Evolutionary conservation across 2,113 vertebrate genomes (phyloP), one percentile per base, ranked within the genome.

Genomic region (Nettapus auritus): DNA sequence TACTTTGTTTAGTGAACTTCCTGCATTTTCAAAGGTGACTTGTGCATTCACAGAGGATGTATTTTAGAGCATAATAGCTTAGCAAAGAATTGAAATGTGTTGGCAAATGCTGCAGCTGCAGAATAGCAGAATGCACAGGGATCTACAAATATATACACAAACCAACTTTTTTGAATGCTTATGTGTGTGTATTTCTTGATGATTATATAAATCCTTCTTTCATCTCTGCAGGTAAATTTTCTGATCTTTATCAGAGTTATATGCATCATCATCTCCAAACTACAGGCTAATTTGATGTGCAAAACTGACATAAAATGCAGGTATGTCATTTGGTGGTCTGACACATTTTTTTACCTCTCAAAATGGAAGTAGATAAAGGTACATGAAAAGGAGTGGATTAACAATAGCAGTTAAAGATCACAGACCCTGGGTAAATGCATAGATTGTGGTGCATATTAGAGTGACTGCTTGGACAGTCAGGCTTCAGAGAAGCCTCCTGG

Each of bases 231-330:
- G 99, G 97, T 99, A 79, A 99, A 99, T 95, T 98, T 99, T 88
- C 98, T 98, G 89, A 98, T 99, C 96, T 99, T 99, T 82, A 96
- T 99, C 91, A 98, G 98, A 88, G 99, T 99, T 93, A 98, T 99
- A 93, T 98, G 97, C 84, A 98, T 99, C 20, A 98, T 99, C 75
- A 97, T 99, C 62, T 98, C 99, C 82, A 99, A 99, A 92, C 98
- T 99, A 70, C 98, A 98, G 86, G 98, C 99, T 90, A 98, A 99
- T 81, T 97, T 99, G 94, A 99, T 99, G 98, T 98, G 98, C 93
- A 98, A 98, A 95, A 98, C 98, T 7, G 99, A 99, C 90, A 98
- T 98, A 97, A 99, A 99, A 95, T 99, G 98, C 98, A 98, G 99
- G 99, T 99, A 97, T 93, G 96, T 93, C 18, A 17, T 77, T 46